Conservation (phyloP, 2,113 vertebrate genomes). For the Bothrops jararaca region DNA sequence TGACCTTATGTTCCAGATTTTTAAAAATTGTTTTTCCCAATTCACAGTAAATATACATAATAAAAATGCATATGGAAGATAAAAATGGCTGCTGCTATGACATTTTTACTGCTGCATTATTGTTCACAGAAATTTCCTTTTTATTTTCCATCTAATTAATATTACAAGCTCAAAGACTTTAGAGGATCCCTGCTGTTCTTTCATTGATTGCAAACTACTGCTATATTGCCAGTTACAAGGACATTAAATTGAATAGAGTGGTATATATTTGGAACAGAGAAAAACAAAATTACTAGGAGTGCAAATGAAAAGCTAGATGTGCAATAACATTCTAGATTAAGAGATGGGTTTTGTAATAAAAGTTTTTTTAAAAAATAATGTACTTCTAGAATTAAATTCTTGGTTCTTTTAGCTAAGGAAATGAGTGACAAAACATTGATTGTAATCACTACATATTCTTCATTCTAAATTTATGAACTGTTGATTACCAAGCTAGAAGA, state of each 20-base stretch:
- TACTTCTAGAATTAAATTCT: constrained; percentile 41
- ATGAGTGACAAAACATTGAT: constrained; percentile 54
- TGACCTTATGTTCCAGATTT: constrained; percentile 4
- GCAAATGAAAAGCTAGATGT: constrained; percentile 58
- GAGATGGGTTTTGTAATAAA: constrained; percentile 56
- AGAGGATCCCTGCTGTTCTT: constrained; percentile 37
- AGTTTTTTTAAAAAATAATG: constrained; percentile 21
- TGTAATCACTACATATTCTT: constrained; percentile 11
- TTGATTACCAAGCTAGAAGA: not conserved
- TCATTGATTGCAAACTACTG: constrained; percentile 51
- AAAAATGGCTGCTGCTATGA: not conserved
- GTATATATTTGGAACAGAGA: constrained; percentile 57
- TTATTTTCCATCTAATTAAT: constrained; percentile 40
- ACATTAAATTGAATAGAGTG: constrained; percentile 64
- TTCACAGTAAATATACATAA: not conserved
- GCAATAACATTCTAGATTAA: constrained; percentile 55
- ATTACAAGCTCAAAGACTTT: constrained; percentile 29
- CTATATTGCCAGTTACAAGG: constrained; percentile 53
- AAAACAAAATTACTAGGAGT: constrained; percentile 49
- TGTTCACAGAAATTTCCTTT: constrained; percentile 24
- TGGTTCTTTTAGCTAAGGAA: constrained; percentile 25
- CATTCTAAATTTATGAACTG: not conserved
- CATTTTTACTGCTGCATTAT: constrained; percentile 27
- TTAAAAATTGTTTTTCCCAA: constrained; percentile 21
- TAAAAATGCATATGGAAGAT: not conserved